Percentiles rank a stretch among this genome's conserved stretches.
Evolutionary conservation across 2,888 invertebrate species (phyloP).

Genomic region (Drosophila infuscata): DNA sequence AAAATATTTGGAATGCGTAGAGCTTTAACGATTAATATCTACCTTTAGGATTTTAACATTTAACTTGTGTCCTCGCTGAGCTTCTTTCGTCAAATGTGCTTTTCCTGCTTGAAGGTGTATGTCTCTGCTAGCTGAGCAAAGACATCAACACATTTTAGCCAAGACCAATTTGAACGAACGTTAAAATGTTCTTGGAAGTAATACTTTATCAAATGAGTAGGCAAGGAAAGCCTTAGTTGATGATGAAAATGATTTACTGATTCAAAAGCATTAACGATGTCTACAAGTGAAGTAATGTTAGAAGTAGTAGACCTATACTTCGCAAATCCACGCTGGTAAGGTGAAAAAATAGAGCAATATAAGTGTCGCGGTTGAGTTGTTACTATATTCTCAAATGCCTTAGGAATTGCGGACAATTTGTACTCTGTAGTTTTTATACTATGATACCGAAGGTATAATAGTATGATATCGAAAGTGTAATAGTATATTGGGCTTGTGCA

Average conservation of each 20-base stretch:
- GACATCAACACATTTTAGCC: background rate
- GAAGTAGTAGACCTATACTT: background rate
- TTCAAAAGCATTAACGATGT: background rate
- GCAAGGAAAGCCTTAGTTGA: background rate
- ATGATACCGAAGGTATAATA: too few relatives aligned
- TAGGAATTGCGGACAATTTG: background rate
- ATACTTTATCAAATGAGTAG: background rate
- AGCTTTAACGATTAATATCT: background rate
- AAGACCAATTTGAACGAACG: background rate
- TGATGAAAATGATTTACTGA: background rate
- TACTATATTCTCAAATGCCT: background rate
- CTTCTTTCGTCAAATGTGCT: background rate
- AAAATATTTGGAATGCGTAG: background rate
- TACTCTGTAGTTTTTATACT: background rate
- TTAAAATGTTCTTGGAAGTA: background rate
- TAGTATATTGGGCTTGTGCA: too few relatives aligned
- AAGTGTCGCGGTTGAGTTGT: background rate
- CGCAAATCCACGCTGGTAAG: background rate
- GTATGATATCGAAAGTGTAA: too few relatives aligned
- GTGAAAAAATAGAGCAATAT: too few relatives aligned
- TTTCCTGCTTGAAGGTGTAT: background rate
- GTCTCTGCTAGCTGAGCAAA: slow-evolving; percentile 10
- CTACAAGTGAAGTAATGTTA: background rate
- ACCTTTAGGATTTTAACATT: background rate
- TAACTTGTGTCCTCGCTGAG: slow-evolving; percentile 27